These are phyloP conservation scores for Chrysotoxum bicinctum DNA, from an alignment of 2,888 invertebrate genomes.

Conservation along the genomic window DNA sequence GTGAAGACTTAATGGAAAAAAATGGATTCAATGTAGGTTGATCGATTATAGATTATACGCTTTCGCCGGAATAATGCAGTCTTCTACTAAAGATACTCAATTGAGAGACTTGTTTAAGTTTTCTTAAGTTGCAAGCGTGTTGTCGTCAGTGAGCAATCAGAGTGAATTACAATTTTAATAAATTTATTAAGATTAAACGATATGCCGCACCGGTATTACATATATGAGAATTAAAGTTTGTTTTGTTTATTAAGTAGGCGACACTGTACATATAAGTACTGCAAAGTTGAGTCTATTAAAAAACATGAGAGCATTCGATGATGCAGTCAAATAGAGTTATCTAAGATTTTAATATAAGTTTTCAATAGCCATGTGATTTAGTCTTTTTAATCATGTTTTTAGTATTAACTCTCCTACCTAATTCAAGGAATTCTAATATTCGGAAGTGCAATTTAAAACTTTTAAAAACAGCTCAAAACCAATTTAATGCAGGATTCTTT, in stretches of 20 bases:
- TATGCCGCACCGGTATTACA: neutral
- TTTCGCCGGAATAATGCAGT: conserved; percentile 22
- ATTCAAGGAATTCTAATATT: too few relatives aligned
- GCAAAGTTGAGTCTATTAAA: neutral
- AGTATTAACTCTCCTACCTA: too few relatives aligned
- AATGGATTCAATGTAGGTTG: conserved; percentile 15
- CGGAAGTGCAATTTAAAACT: too few relatives aligned
- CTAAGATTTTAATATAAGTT: neutral
- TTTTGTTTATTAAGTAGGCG: conserved; percentile 8
- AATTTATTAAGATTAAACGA: conserved; percentile 25
- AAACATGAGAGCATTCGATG: neutral
- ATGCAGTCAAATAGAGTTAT: neutral
- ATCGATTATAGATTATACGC: conserved; percentile 8
- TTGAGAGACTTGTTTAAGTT: neutral
- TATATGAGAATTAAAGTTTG: neutral
- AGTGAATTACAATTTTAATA: conserved; percentile 22
- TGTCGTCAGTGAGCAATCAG: conserved; percentile 13
- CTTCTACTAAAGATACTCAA: neutral
- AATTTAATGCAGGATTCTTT: too few relatives aligned
- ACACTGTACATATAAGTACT: neutral
- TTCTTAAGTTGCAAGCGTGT: neutral
- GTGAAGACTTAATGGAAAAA: neutral
- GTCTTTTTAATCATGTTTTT: too few relatives aligned
- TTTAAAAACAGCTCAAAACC: too few relatives aligned
- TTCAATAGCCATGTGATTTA: neutral